Evolutionary conservation across 53 echinoderm and acorn worm genomes (phyloP).

Genomic region (Actinopyga echinites): DNA sequence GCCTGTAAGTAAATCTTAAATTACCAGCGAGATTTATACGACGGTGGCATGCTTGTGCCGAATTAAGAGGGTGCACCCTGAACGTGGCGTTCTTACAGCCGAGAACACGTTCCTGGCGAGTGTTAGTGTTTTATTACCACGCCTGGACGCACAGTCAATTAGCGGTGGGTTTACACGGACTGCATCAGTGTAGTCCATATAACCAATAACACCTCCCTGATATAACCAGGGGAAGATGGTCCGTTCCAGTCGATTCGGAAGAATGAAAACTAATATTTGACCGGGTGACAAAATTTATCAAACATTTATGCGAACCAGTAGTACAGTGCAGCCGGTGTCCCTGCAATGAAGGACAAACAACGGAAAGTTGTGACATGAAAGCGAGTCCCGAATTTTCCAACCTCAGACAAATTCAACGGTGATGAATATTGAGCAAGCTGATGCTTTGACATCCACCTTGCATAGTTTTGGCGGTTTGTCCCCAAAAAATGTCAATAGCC

Average conservation of each 20-base stretch:
- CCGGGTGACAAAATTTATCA: background rate
- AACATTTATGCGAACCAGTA: background rate
- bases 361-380: too few relatives aligned
- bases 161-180: conserved; percentile 10
- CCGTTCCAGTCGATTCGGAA: background rate
- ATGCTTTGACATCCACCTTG: too few relatives aligned
- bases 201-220: too few relatives aligned
- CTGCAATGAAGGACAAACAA: too few relatives aligned
- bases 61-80: conserved; percentile 32
- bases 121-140: background rate
- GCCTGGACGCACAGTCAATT: conserved; percentile 30
- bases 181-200: too few relatives aligned
- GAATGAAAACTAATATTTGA: background rate
- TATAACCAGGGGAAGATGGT: too few relatives aligned
- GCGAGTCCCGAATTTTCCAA: too few relatives aligned
- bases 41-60: conserved; percentile 7
- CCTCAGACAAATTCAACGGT: too few relatives aligned
- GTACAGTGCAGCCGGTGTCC: too few relatives aligned
- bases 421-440: too few relatives aligned
- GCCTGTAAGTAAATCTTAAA: conserved; percentile 9
- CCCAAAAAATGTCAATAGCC: too few relatives aligned
- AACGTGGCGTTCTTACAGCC: background rate
- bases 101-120: conserved; percentile 8
- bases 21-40: conserved; percentile 23
- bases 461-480: too few relatives aligned